Percentiles rank a stretch among this genome's conserved stretches.
These are phyloP conservation scores for Anagrus nilaparvatae DNA, from an alignment of 1,140 invertebrate genomes.

Conservation along the genomic window DNA sequence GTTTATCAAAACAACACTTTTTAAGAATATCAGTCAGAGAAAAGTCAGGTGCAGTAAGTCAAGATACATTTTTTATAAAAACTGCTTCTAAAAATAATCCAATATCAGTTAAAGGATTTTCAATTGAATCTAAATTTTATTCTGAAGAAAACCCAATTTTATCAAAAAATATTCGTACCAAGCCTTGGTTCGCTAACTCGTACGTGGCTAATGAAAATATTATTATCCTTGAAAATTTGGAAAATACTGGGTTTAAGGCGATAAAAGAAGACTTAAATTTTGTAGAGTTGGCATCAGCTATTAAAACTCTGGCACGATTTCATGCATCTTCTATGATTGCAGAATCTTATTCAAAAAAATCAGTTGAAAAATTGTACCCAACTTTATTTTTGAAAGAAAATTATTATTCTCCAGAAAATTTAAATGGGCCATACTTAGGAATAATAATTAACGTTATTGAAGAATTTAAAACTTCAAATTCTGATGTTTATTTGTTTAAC, in stretches of 20 bases:
- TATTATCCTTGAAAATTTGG: background rate
- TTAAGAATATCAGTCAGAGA: too few relatives aligned
- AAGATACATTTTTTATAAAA: too few relatives aligned
- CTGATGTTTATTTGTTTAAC: background rate
- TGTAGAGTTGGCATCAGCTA: too few relatives aligned
- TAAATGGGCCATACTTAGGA: background rate
- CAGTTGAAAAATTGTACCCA: background rate
- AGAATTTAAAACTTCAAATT: background rate
- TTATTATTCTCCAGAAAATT: background rate
- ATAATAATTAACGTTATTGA: background rate
- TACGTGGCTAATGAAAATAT: background rate
- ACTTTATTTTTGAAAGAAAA: background rate
- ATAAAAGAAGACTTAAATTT: too few relatives aligned
- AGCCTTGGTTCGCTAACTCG: background rate
- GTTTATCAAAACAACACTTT: too few relatives aligned
- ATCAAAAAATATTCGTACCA: too few relatives aligned
- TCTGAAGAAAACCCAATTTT: too few relatives aligned
- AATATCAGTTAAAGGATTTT: too few relatives aligned
- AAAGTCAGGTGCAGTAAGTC: too few relatives aligned
- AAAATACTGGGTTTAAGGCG: background rate
- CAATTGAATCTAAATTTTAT: too few relatives aligned
- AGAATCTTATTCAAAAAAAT: background rate
- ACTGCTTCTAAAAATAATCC: too few relatives aligned
- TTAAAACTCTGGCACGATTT: background rate
- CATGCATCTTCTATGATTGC: slow-evolving; percentile 4